Base-by-base conservation (phyloP, 1,140 invertebrate species). In the Sarcophaga bullata region DNA sequence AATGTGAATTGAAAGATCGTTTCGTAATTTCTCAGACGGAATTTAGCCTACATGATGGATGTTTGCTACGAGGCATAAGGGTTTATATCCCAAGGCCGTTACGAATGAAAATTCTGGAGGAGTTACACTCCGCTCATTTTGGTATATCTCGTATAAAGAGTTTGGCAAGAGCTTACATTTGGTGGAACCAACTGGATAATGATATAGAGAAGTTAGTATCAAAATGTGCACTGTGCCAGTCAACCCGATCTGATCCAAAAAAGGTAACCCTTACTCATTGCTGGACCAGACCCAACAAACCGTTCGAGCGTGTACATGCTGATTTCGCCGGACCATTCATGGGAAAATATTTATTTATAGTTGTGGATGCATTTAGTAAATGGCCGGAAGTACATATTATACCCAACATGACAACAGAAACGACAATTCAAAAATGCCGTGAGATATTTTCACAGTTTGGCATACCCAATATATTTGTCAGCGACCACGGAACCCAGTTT, bases 101-200 rank as follows among this genome's bases (percentile, higher is more conserved):
- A 7, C 19, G 72, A 46, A 0, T 0, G 15, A 37, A 50, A 0
- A n/a, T 80, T 0, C 52, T 80, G 8, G 17, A 47, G 8, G 75
- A 78, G 25, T 15, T 80, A 25, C 48, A 58, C n/a, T 50, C 75
- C 47, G 85, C 82, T 37, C 91, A 92, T 84, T 84, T 88, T 68
- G 91, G 91, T 7, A 86, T 91, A 7, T 19, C 52, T 8, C 4
- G n/a, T n/a, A 80, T 80, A 52, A 92, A 92, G 84, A 81, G 84
- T 7, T 80, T 91, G 15, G 91, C 91, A 10, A 58, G 90, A 73
- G 84, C 80, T 49, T 88, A 90, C 82, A 83, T 90, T 48, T 92
- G 87, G 86, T 92, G 90, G 90, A 87, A 86, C 9, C 84, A 85
- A 13, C 86, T 92, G 4, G 89, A 92, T 84, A 78, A 80, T 11